These are phyloP conservation scores for Chrysotoxum bicinctum DNA, from an alignment of 2,888 invertebrate genomes.

Conservation along the genomic window DNA sequence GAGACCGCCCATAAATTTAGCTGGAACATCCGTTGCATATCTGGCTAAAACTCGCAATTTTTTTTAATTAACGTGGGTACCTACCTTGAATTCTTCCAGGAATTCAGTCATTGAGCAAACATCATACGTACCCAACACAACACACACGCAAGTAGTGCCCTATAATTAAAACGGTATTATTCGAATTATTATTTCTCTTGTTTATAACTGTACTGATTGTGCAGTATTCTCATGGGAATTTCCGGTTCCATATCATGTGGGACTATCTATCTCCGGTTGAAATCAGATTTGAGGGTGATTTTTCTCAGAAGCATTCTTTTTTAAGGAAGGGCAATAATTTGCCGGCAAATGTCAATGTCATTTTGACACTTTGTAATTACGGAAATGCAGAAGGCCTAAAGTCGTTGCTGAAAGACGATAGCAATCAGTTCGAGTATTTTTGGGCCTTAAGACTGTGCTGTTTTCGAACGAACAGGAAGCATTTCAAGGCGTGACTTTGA, in stretches of 20 bases:
- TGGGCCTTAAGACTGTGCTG: slow-evolving; percentile 21
- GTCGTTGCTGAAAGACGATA: not conserved
- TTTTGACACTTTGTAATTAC: slow-evolving; percentile 31
- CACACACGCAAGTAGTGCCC: not conserved
- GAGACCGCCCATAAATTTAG: slow-evolving; percentile 60
- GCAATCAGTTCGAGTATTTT: not conserved
- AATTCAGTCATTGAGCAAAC: not conserved
- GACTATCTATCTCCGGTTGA: not conserved
- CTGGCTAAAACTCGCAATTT: slow-evolving; percentile 55
- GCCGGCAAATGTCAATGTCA: slow-evolving; percentile 47
- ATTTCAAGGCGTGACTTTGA: slow-evolving; percentile 62
- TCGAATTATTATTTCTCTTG: not conserved
- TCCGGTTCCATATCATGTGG: slow-evolving; percentile 40
- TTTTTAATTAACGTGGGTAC: not conserved
- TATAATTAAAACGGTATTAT: slow-evolving; percentile 18
- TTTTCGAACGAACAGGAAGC: slow-evolving; percentile 58
- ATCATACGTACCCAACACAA: not conserved
- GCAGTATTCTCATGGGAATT: slow-evolving; percentile 41
- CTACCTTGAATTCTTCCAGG: slow-evolving; percentile 15
- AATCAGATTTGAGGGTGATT: slow-evolving; percentile 17
- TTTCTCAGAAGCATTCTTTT: slow-evolving; percentile 12
- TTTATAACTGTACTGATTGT: slow-evolving; percentile 19
- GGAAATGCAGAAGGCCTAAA: slow-evolving; percentile 10
- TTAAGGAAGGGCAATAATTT: not conserved
- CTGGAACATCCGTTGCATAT: slow-evolving; percentile 59